Conservation (phyloP, 2,113 vertebrate genomes). For the Paramisgurnus dabryanus region DNA sequence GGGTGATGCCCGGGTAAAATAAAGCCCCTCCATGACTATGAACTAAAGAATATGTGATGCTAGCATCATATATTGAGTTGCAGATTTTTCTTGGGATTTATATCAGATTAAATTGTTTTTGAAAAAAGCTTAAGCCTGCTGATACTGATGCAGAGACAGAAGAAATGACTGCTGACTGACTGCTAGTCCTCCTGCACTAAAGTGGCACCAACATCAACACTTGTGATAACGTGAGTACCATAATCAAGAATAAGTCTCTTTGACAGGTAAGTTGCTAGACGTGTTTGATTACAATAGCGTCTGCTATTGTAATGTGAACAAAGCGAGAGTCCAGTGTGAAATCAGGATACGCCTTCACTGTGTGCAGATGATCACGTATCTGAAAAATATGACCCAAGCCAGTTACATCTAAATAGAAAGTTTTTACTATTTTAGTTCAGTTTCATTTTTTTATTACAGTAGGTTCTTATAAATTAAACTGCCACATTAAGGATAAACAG, state of each 20-base stretch:
- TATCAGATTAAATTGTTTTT: constrained; percentile 70
- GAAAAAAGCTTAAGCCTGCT: constrained; percentile 76
- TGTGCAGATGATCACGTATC: constrained; percentile 86
- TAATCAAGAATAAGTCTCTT: constrained; percentile 86
- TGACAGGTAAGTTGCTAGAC: constrained; percentile 77
- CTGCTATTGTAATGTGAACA: constrained; percentile 74
- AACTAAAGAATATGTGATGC: constrained; percentile 80
- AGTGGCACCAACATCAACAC: constrained; percentile 74
- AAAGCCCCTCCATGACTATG: constrained; percentile 80
- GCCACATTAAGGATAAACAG: no score
- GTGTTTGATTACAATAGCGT: constrained; percentile 82
- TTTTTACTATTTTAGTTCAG: no score
- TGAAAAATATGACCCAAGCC: constrained; percentile 69
- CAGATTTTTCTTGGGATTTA: neutral
- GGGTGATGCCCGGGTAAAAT: constrained; percentile 89
- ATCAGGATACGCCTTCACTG: constrained; percentile 75
- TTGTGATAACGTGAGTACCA: constrained; percentile 85
- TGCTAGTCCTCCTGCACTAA: constrained; percentile 87
- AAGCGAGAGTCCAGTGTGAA: constrained; percentile 78
- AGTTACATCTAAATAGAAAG: neutral
- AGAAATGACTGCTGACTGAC: constrained; percentile 45
- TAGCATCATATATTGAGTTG: constrained; percentile 74
- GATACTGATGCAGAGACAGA: constrained; percentile 63
- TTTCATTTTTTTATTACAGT: no score
- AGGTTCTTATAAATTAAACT: no score